These are phyloP conservation scores for Drosophila bocki DNA, from an alignment of 1,140 invertebrate genomes.

Conservation along the genomic window DNA sequence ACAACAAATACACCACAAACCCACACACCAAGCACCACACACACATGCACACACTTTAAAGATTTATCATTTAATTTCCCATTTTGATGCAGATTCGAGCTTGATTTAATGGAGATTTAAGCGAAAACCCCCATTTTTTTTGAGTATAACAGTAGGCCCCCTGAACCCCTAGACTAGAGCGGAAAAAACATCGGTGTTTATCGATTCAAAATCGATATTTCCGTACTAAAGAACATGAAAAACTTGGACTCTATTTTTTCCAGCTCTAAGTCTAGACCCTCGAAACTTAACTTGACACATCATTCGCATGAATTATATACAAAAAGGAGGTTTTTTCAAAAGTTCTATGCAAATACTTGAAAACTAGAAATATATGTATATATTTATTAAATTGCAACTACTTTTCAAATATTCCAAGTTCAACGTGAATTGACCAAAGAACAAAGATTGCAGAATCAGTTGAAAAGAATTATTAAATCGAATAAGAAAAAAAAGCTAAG, in stretches of 20 bases:
- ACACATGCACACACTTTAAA: constrained; percentile 16
- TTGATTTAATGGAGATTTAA: constrained; percentile 42
- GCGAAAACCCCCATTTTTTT: constrained; percentile 20
- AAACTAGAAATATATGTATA: constrained; percentile 28
- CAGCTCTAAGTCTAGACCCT: not conserved
- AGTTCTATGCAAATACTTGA: constrained; percentile 73
- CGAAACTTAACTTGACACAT: constrained; percentile 22
- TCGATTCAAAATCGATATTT: constrained; percentile 1
- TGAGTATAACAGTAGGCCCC: constrained; percentile 2
- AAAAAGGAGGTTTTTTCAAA: constrained; percentile 66
- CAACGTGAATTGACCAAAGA: constrained; percentile 35
- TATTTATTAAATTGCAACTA: constrained; percentile 25
- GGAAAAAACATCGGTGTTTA: not conserved
- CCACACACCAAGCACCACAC: constrained; percentile 6
- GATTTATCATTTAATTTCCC: constrained; percentile 32
- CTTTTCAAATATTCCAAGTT: constrained; percentile 46
- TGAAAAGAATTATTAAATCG: constrained; percentile 19
- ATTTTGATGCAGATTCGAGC: constrained; percentile 32
- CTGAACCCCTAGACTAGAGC: constrained; percentile 1
- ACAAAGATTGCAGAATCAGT: constrained; percentile 21
- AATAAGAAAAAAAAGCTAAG: constrained; percentile 15
- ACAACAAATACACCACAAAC: constrained; percentile 14
- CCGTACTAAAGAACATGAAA: not conserved
- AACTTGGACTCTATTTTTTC: not conserved
- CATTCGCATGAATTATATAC: constrained; percentile 36